Evolutionary conservation across 2,113 vertebrate species (phyloP).

Genomic region (Calypte anna): DNA sequence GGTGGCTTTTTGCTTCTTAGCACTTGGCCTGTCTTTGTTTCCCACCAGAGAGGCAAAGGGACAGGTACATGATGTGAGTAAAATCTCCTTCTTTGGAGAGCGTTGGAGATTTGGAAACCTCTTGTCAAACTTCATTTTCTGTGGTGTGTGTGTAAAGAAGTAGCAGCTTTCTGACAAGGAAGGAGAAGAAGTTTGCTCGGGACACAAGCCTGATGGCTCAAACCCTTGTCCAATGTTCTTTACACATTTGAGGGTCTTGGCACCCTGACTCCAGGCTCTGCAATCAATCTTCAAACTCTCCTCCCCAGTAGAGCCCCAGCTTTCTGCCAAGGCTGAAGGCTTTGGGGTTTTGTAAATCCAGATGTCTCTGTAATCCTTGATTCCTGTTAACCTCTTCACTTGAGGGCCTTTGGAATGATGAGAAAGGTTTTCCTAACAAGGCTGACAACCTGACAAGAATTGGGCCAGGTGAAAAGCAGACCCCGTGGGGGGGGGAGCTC

Average conservation of each 20-base stretch:
- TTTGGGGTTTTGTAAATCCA: background rate
- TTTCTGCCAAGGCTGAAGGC: slow-evolving; percentile 4
- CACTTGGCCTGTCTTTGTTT: background rate
- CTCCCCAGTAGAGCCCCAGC: background rate
- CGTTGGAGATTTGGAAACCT: background rate
- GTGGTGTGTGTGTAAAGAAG: background rate
- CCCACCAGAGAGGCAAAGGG: background rate
- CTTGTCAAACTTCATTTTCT: background rate
- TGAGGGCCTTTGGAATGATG: accelerated
- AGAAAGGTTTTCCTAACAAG: background rate
- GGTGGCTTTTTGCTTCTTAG: background rate
- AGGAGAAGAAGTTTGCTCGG: background rate
- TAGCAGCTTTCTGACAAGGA: background rate
- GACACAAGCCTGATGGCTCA: background rate
- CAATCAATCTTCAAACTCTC: background rate
- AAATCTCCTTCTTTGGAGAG: background rate
- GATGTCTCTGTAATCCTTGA: slow-evolving; percentile 8
- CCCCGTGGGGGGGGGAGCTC: background rate
- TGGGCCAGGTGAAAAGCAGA: background rate
- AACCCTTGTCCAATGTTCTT: background rate
- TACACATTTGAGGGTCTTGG: background rate
- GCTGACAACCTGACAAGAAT: background rate
- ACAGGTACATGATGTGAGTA: accelerated
- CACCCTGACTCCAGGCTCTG: background rate
- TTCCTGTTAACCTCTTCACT: background rate